Evolutionary conservation across 1,140 invertebrate genomes (phyloP).

Genomic region (Drosophila bocki): DNA sequence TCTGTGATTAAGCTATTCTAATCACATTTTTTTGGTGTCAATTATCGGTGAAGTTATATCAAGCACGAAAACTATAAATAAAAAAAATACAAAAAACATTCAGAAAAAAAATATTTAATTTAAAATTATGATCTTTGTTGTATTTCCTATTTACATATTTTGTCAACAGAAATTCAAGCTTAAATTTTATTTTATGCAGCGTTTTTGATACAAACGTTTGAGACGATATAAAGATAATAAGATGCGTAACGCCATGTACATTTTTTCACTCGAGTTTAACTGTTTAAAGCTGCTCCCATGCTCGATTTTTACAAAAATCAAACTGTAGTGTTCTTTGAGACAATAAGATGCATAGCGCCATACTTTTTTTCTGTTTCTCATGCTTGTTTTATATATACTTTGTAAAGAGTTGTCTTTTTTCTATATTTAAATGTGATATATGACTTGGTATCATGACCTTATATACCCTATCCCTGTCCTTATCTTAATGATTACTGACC

Average conservation of each 20-base stretch:
- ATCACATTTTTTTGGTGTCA: not conserved
- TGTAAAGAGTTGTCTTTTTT: not conserved
- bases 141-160: not conserved
- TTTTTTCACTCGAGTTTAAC: not conserved
- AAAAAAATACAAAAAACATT: not conserved
- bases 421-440: not conserved
- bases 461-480: not conserved
- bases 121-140: not conserved
- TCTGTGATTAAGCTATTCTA: not conserved
- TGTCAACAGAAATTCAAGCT: not conserved
- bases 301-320: not conserved
- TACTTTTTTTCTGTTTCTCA: not conserved
- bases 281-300: not conserved
- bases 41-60: not conserved
- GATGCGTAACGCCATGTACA: not conserved
- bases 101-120: not conserved
- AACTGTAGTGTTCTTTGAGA: not conserved
- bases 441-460: not conserved
- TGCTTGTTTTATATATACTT: not conserved
- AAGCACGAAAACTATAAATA: not conserved
- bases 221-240: not conserved
- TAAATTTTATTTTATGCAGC: not conserved
- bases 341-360: not conserved
- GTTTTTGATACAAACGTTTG: not conserved
- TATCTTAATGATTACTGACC: slow-evolving; percentile 12